phyloP scores from a whole-genome alignment of 30 jellyfish, hydroid and myxozoan genomes.

The Pelagia noctiluca region DNA sequence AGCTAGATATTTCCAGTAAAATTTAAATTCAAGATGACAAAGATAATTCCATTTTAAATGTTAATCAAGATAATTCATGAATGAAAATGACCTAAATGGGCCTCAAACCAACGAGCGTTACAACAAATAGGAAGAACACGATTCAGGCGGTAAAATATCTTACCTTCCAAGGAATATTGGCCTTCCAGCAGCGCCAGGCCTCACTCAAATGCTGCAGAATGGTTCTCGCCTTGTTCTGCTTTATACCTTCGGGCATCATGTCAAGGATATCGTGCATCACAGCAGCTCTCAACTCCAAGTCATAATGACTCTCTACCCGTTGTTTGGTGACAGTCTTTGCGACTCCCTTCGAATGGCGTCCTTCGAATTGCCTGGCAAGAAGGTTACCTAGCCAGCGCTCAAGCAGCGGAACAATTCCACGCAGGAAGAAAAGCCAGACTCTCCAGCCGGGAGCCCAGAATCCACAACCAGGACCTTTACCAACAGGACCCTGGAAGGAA shows the following conservation, averaged over 20 bases:
- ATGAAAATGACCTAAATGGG: too few species aligned
- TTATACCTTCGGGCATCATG: conserved; percentile 99
- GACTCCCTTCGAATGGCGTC: conserved; percentile 98
- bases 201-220: conserved; percentile 97
- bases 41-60: too few species aligned
- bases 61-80: too few species aligned
- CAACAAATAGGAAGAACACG: too few species aligned
- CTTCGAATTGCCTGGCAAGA: conserved; percentile 99
- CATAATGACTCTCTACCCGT: conserved; percentile 99
- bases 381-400: conserved; percentile 99
- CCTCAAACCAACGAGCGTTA: too few species aligned
- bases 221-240: conserved; percentile 98
- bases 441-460: conserved; percentile 99
- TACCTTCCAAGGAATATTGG: conserved; percentile 99
- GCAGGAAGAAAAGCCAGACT: conserved; percentile 96
- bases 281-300: conserved; percentile 98
- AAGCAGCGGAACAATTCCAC: conserved; percentile 98
- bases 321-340: conserved; percentile 99
- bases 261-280: conserved; percentile 99
- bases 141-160: too few species aligned
- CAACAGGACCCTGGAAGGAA: conserved; percentile 96
- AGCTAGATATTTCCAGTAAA: too few species aligned
- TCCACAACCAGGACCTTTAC: conserved; percentile 99
- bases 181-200: conserved; percentile 99
- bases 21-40: too few species aligned